Evolutionary conservation across 2,888 invertebrate genomes (phyloP), one percentile per base, ranked within the genome.

Genomic region (Ichneumoninae sp.): DNA sequence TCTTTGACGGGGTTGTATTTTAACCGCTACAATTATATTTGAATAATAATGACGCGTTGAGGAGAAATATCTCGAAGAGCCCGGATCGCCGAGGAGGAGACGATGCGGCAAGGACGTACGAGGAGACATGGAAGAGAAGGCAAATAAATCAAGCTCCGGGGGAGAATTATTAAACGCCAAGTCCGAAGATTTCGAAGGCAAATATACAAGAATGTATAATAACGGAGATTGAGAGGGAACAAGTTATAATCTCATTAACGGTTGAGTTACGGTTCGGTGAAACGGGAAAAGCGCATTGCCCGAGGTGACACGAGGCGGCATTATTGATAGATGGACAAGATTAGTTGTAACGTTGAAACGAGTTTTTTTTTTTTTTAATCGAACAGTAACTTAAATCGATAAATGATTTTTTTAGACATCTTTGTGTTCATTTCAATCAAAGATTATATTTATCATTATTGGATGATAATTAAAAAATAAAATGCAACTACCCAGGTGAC

Each of bases 241-340:
- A 19, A 68, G 68, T 68, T 68, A 71, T 57, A 36, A 65, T 79
- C 36, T 62, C 70, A 79, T 71, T 71, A 71, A 71, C 47, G 71
- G 62, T 62, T n/a, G 30, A 62, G 79, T 40, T 62, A 71, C 65
- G 26, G 66, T 76, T 36, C 22, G 30, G 13, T 71, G 66, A 77
- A 82, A 72, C 82, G 78, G 72, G 78, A 78, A 78, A 33, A 47
- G 65, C 50, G 72, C 72, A 40, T 40, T 40, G 74, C 74, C 47
- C 47, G 19, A 44, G 74, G 74, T 47, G 16, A 60, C 30, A 6
- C 60, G 30, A 30, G 5, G 26, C 26, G 26, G 30, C 13, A 47
- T 62, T 10, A 2, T 26, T 60, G 30, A 74, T 60, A 60, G 30
- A 60, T 62, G 60, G 16, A 13, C 22, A 16, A 60, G 30, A 60